Percentiles rank a stretch among this genome's conserved stretches.
phyloP scores from a whole-genome alignment of 2,888 invertebrate genomes.

The Ischnura elegans region DNA sequence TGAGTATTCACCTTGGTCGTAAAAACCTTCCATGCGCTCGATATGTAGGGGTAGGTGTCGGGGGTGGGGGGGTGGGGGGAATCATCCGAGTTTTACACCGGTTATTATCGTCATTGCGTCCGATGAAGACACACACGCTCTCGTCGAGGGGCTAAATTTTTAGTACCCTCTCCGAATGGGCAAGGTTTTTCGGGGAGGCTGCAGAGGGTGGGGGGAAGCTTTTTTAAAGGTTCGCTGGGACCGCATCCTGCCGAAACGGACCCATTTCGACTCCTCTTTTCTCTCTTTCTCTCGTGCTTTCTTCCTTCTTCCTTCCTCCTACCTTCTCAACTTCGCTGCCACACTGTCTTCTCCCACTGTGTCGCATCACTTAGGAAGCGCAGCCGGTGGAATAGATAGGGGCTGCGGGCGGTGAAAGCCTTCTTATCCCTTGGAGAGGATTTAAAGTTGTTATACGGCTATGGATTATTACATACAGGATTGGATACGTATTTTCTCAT shows the following conservation, averaged over 20 bases:
- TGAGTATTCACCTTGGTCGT: constrained; percentile 22
- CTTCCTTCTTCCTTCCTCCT: background rate
- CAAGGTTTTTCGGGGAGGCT: background rate
- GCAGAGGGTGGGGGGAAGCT: background rate
- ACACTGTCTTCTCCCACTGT: background rate
- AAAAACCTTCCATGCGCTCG: constrained; percentile 17
- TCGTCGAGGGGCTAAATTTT: background rate
- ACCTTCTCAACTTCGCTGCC: too few relatives aligned
- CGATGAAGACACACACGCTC: constrained; percentile 15
- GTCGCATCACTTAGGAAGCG: background rate
- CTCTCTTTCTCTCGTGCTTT: background rate
- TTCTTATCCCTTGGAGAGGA: background rate
- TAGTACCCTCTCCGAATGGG: background rate
- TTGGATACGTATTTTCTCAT: background rate
- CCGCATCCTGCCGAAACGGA: background rate
- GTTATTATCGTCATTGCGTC: constrained; percentile 43
- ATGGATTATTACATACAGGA: constrained; percentile 20
- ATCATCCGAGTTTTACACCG: constrained; percentile 42
- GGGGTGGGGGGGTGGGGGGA: too few relatives aligned
- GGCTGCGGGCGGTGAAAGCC: background rate
- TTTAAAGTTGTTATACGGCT: background rate
- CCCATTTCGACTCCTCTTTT: background rate
- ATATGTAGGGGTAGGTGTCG: too few relatives aligned
- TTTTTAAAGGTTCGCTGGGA: background rate
- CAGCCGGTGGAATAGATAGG: background rate